Evolutionary conservation across 2,797 vertebrate species (phyloP).

Genomic region (Hypotaenidia philippensis): DNA sequence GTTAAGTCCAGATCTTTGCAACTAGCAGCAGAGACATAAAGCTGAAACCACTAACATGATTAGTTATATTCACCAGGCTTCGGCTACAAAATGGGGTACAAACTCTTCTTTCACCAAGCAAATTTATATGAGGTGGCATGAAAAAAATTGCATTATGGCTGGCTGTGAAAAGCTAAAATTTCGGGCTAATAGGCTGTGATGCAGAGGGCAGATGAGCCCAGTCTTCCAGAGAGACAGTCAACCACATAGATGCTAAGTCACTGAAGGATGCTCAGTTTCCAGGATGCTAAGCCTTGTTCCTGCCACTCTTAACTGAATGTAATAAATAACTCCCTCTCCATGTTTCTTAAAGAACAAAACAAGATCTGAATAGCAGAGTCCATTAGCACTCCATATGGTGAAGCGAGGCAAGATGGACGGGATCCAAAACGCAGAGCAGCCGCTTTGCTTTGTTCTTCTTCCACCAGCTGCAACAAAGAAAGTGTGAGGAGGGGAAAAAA

Average conservation of each 20-base stretch:
- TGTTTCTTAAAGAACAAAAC: conserved; percentile 9
- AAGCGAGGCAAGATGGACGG: not conserved
- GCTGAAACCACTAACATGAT: not conserved
- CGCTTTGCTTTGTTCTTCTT: conserved; percentile 1
- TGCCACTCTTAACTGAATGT: not conserved
- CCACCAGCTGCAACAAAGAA: conserved; percentile 6
- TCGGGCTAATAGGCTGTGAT: not conserved
- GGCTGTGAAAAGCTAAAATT: not conserved
- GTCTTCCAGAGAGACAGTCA: not conserved
- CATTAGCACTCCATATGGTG: conserved; percentile 32
- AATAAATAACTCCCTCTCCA: not conserved
- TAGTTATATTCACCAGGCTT: not conserved
- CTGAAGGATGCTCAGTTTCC: not conserved
- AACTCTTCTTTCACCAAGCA: not conserved
- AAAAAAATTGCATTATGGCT: not conserved
- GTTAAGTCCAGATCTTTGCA: not conserved
- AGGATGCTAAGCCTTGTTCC: not conserved
- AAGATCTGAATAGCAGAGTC: not conserved
- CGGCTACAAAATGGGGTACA: not conserved
- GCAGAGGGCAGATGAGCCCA: not conserved
- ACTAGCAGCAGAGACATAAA: not conserved
- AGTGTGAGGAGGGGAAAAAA: not conserved
- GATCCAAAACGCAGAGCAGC: conserved; percentile 1
- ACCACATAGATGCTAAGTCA: not conserved
- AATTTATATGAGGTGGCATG: not conserved